Base-by-base conservation (phyloP, 2,797 vertebrate genomes). In the Crocodylus rhombifer region DNA sequence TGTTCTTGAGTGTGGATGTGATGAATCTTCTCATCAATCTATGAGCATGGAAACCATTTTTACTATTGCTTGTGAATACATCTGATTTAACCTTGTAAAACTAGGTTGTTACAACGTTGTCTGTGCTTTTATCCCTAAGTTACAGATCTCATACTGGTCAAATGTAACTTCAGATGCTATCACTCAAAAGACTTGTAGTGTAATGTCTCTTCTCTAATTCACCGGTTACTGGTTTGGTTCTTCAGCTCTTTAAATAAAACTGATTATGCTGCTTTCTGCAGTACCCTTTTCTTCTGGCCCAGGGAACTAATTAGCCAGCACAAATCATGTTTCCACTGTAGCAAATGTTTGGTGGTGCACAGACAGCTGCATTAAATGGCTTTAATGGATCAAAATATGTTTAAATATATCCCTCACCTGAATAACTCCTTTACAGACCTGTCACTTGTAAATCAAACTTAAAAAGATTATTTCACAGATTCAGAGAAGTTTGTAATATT, bases 261-360 rank as follows among this genome's bases (percentile, higher is more conserved):
- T 85, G 28, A 80, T 73, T 33, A n/a, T 92, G 57, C 62, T 85
- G 2, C 65, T 87, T 14, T 91, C 25, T 77, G n/a, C 77, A 85
- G 36, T 76, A 87, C 0, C 60, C n/a, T 84, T 90, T 94, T 87
- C 75, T 93, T 96, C 84, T 89, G 61, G 90, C 93, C 96, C 74
- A 4, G 16, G 84, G 61, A 60, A 64, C 57, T 21, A 69, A 79
- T 61, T 79, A 79, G 94, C 92, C 95, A 93, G 77, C 75, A 91
- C 92, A 95, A 91, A 84, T 96, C 62, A 93, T 88, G 96, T 92
- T 96, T 97, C 94, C 91, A 56, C 69, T 87, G 9, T n/a, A 58
- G 92, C 84, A 77, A 91, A 88, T 0, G 42, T 79, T 71, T 89
- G 90, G 65, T 69, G 42, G 89, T 91, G 84, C 93, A 77, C 77